Base-by-base conservation (phyloP, 2,797 vertebrate species). In the Phalloptychus januarius region DNA sequence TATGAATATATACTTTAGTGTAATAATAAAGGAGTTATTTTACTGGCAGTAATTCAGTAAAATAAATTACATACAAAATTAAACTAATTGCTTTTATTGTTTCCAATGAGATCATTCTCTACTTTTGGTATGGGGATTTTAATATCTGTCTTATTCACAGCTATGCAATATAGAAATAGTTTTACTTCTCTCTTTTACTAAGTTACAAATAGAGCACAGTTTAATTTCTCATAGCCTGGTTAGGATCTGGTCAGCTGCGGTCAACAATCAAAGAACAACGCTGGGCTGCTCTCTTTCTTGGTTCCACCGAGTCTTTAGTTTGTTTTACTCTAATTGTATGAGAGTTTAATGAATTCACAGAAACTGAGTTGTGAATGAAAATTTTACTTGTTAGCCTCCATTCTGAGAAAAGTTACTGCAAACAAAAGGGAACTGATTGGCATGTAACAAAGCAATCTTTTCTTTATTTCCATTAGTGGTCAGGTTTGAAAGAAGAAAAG, bases 391-490 rank as follows among this genome's bases (percentile, higher is more conserved):
- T 80, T 44, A 84, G 70, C 20, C 3, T 23, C 75, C 69, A 84
- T 84, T 86, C 48, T 79, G 45, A 77, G 56, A 28, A 78, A 86
- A 86, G 86, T 63, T 71, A 25, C 46, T 12, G 0, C 23, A 69
- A 48, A 45, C 71, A 81, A 85, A 86, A 81, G 78, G 45, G 56
- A 83, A 40, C 11, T 52, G 75, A 78, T 79, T 83, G 87, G 84
- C 83, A 88, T 82, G 82, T 77, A 78, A 91, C 89, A 88, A 77
- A 23, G 16, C 78, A 88, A 88, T 85, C 87, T 87, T 52, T 16
- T 38, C 79, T 78, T 82, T 88, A 91, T 90, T 79, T 85, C 84
- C 36, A 0, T 91, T 67, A 92, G 80, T 65, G 92, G 90, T 92
- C 90, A 36, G 20, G 1, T 38, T 72, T 52, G 33, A 50, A 48